Base-by-base conservation (phyloP, 2,113 vertebrate genomes). In the Rostratula benghalensis region DNA sequence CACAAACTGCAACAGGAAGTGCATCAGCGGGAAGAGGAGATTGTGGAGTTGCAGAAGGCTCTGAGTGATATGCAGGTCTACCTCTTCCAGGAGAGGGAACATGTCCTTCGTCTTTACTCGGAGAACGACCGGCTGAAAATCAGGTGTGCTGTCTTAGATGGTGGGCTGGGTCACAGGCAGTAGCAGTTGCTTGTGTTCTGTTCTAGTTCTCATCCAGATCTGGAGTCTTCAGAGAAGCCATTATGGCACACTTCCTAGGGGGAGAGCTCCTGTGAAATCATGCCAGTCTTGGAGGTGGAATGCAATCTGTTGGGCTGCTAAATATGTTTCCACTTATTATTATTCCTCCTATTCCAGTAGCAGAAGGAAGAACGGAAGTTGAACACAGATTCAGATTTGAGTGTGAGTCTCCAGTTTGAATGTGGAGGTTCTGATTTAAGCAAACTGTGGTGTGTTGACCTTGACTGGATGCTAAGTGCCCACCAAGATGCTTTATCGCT, bases 81-180 rank as follows among this genome's bases (percentile, higher is more conserved):
- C 95, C 99, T 99, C 21, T 99, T 99, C 96, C 99, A 99, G 94
- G 99, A 99, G 83, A 98, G 99, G 65, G 99, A 99, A 68, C 99
- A 99, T 2, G 99, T 98, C 9, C 97, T 99, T 39, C 98, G 99
- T 19, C 98, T 99, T n/a, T 98, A 99, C 89, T 98, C 99, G 0
- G 99, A 99, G 97, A 99, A 99, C 2, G 99, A 99, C 93, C 95
- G 98, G 9, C 98, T 99, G 20, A 99, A 99, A 93, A 99, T 99
- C 98, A 99, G 99, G 99, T 99, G 70, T 28, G 91, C 39, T 43
- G 4, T 17, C 27, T 7, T 22, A 3, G 2, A 1, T 48, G 37
- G 30, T 31, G 45, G 50, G 28, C 65, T n/a, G 61, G 14, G 75
- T 11, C 46, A 6, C 48, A 48, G 85, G 43, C 53, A 51, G 27